Conservation (phyloP, 2,113 vertebrate species). For the Trachemys scripta region DNA sequence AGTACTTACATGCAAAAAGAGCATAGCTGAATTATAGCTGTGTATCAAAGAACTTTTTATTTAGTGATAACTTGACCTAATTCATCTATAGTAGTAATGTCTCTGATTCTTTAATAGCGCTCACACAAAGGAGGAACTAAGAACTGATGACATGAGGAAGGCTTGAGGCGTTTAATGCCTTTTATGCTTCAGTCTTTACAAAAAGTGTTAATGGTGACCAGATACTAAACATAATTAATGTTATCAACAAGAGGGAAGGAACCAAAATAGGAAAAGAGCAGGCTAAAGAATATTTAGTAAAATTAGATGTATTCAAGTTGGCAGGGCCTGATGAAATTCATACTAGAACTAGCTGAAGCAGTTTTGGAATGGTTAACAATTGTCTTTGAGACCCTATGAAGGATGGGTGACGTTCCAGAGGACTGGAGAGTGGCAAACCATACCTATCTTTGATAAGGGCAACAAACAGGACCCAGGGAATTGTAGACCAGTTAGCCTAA, state of each 20-base stretch:
- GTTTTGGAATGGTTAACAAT: neutral
- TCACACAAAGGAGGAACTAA: neutral
- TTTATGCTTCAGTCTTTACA: neutral
- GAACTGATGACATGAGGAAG: neutral
- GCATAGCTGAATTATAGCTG: neutral
- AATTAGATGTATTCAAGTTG: neutral
- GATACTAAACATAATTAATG: neutral
- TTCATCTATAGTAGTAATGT: too few species aligned
- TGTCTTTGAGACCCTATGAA: neutral
- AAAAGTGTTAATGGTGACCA: neutral
- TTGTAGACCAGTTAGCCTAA: too few species aligned
- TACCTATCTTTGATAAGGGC: neutral
- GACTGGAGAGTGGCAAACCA: neutral
- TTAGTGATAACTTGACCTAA: too few species aligned
- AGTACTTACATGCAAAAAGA: neutral
- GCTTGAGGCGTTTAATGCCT: neutral
- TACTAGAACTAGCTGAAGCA: neutral
- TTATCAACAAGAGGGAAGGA: neutral
- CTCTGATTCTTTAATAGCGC: neutral
- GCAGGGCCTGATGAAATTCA: neutral
- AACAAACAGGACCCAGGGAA: too few species aligned
- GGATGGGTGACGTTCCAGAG: neutral
- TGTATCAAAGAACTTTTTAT: neutral
- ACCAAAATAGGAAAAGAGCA: neutral
- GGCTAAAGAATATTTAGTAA: neutral